Conservation (phyloP, 2,113 vertebrate species). For the Eptesicus fuscus region DNA sequence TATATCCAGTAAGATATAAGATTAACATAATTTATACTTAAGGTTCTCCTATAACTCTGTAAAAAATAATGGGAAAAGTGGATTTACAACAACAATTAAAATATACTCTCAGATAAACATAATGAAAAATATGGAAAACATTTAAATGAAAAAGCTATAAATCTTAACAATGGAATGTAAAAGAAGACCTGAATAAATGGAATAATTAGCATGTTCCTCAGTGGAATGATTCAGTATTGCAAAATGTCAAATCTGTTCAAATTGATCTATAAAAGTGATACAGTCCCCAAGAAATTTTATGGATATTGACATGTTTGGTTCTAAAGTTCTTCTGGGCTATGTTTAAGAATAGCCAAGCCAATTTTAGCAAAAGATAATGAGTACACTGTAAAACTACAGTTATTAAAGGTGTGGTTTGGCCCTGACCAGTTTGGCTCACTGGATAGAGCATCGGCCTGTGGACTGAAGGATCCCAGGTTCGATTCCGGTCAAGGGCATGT, state of each 20-base stretch:
- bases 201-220: neutral
- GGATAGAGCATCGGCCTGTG: too few species aligned
- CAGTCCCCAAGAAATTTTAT: neutral
- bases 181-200: neutral
- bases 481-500: too few species aligned
- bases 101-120: neutral
- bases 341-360: neutral
- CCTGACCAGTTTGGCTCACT: too few species aligned
- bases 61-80: neutral
- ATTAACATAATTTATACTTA: neutral
- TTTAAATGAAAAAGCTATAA: neutral
- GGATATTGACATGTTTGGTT: neutral
- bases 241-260: neutral
- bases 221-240: neutral
- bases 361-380: neutral
- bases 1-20: neutral
- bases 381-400: neutral
- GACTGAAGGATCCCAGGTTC: too few species aligned
- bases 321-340: neutral
- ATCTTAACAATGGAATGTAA: neutral
- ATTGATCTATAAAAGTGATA: neutral
- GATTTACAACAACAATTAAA: neutral
- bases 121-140: neutral
- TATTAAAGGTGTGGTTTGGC: neutral
- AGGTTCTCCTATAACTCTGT: neutral